Percentiles rank a stretch among this genome's conserved stretches.
These are phyloP conservation scores for Tetranychus piercei DNA, from an alignment of 2,888 invertebrate genomes.

Conservation along the genomic window DNA sequence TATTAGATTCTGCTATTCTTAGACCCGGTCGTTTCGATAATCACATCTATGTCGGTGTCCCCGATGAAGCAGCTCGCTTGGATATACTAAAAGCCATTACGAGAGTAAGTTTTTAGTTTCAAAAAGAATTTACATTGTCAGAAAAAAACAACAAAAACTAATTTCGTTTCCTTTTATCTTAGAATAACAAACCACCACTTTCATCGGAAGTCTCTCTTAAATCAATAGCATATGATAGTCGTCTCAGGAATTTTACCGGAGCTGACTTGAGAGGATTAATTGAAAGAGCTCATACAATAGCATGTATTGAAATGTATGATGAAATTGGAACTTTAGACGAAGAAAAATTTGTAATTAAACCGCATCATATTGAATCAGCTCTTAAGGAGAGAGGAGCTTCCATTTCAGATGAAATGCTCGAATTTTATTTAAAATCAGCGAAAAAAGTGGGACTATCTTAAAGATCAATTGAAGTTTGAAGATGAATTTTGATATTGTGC, in stretches of 20 bases:
- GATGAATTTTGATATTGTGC: too few relatives aligned
- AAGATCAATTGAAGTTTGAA: not conserved
- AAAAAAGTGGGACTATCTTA: not conserved
- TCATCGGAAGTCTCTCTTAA: conserved; percentile 53
- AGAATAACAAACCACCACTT: conserved; percentile 44
- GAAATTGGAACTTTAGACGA: not conserved
- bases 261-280: conserved; percentile 74
- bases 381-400: conserved; percentile 4
- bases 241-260: conserved; percentile 64
- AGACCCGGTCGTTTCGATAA: conserved; percentile 76
- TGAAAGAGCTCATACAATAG: conserved; percentile 8
- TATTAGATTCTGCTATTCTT: conserved; percentile 83
- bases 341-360: not conserved
- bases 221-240: conserved; percentile 46
- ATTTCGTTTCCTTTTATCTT: conserved; percentile 32
- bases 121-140: not conserved
- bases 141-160: conserved; percentile 44
- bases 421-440: conserved; percentile 6
- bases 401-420: not conserved
- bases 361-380: not conserved
- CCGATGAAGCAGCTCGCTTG: conserved; percentile 52
- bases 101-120: not conserved
- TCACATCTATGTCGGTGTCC: conserved; percentile 73
- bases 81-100: conserved; percentile 77
- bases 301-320: conserved; percentile 7